Percentiles rank a stretch among this genome's conserved stretches.
Conservation (phyloP, 1,140 invertebrate genomes). For the Nomia melanderi region DNA sequence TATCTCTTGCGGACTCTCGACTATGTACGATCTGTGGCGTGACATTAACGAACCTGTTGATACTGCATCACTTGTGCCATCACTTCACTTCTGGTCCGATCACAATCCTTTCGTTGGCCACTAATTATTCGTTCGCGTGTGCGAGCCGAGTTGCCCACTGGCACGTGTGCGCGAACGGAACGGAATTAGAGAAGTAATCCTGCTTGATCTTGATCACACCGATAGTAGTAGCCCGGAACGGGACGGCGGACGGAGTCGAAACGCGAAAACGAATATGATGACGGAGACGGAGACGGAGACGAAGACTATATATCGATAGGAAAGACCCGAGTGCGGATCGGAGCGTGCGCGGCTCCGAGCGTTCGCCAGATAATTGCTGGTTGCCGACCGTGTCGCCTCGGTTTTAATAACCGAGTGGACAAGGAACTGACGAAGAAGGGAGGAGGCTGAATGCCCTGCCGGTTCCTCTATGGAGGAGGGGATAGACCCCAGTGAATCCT, state of each 20-base stretch:
- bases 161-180: neutral
- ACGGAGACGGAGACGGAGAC: neutral
- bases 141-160: neutral
- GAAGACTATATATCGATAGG: neutral
- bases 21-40: too few species aligned
- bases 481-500: constrained; percentile 57
- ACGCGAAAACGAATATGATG: neutral
- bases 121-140: too few species aligned
- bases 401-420: constrained; percentile 79
- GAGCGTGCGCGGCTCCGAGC: constrained; percentile 66
- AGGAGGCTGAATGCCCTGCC: constrained; percentile 54
- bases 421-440: constrained; percentile 62
- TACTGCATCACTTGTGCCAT: constrained; percentile 73
- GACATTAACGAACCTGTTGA: constrained; percentile 68
- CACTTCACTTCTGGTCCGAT: constrained; percentile 32
- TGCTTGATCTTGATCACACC: constrained; percentile 11
- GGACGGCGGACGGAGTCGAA: neutral
- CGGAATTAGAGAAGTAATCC: neutral
- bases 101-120: neutral
- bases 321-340: constrained; percentile 5
- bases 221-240: too few species aligned
- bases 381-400: constrained; percentile 76
- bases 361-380: constrained; percentile 78
- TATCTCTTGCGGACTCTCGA: too few species aligned
- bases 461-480: constrained; percentile 51